phyloP scores from a whole-genome alignment of 2,888 invertebrate species.

The Luperina nickerlii region DNA sequence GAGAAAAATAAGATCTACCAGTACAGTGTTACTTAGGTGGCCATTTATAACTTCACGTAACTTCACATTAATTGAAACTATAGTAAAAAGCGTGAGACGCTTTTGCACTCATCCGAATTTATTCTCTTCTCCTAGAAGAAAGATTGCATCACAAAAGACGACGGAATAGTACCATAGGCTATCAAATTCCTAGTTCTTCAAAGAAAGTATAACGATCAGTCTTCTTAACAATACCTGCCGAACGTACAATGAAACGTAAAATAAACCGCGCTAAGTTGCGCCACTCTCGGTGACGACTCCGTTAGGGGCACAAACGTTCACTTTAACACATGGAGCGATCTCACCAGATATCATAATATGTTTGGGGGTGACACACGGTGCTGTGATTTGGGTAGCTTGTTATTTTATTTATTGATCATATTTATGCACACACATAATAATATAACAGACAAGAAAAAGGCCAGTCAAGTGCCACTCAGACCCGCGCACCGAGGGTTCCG shows the following conservation, averaged over 20 bases:
- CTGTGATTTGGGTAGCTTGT: not conserved
- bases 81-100: not conserved
- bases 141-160: conserved; percentile 14
- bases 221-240: conserved; percentile 22
- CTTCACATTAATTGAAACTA: not conserved
- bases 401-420: not conserved
- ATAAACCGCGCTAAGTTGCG: conserved; percentile 52
- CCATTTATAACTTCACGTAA: not conserved
- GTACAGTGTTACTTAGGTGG: too few relatives aligned
- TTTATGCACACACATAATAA: too few relatives aligned
- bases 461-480: too few relatives aligned
- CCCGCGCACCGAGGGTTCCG: too few relatives aligned
- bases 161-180: not conserved
- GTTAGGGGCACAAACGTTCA: conserved; percentile 57
- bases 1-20: too few relatives aligned
- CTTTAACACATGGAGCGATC: conserved; percentile 76
- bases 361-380: conserved; percentile 66
- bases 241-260: conserved; percentile 53
- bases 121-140: not conserved
- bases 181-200: not conserved
- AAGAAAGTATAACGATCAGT: conserved; percentile 27
- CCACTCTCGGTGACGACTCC: conserved; percentile 48
- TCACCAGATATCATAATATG: conserved; percentile 76
- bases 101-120: not conserved
- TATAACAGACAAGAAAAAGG: too few relatives aligned